Evolutionary conservation across 2,888 invertebrate genomes (phyloP), one percentile per base, ranked within the genome.

Genomic region (Plebejus melissa): DNA sequence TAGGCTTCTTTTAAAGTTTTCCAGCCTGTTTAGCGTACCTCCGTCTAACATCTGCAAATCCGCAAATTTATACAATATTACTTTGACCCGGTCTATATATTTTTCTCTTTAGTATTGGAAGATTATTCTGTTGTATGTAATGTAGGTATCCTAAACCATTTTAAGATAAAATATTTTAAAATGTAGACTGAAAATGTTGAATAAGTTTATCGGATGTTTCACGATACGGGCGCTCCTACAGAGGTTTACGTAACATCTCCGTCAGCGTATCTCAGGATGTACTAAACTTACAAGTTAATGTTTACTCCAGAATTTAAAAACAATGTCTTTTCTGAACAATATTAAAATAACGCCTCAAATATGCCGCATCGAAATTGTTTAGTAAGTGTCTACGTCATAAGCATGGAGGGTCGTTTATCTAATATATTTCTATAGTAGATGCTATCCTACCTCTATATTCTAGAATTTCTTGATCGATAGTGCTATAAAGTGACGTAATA

Each of bases 121-220:
- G 13, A 65, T 65, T 36, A 60, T 65, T 11, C 22, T 36, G 32
- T 16, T 65, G 28, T 36, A 5, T 11, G 11, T 22, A 11, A 13
- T 13, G 32, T 11, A 4, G 58, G 32, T 65, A 65, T 16, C 13
- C 13, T 65, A 65, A 65, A 65, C 32, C 11, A 22, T 22, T 65
- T 65, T 65, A 28, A 9, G 13, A 71, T 50, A 71, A 50, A 71
- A 28, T 71, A 54, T 50, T 54, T 54, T 72, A 50, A 72, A 72
- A 72, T 46, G 71, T n/a, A 46, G 46, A 46, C 72, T 16, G 32
- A 72, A 54, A 50, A 72, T 71, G 71, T 71, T 72, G 46, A 50
- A 72, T 72, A 54, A 72, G 72, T 28, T 72, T 54, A 72, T 72
- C 72, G 50, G 72, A 54, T 72, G 36, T 72, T 72, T 50, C 13